Evolutionary conservation across 2,797 vertebrate species (phyloP).

Genomic region (Danio tinwini): DNA sequence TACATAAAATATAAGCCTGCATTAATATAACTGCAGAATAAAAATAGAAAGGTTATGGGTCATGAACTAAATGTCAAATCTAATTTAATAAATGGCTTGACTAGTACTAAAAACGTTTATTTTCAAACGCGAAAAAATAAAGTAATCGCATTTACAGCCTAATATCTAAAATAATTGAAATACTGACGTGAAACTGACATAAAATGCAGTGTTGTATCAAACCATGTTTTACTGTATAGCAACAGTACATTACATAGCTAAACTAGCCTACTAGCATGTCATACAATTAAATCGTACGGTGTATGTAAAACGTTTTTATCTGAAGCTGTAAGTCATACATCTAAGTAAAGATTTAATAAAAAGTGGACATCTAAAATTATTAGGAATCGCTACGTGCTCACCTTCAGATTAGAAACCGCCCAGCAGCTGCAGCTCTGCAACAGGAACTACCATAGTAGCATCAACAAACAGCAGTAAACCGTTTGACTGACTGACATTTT

Average conservation of each 20-base stretch:
- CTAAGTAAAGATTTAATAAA: neutral
- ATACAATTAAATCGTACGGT: neutral
- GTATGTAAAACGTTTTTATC: neutral
- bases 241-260: neutral
- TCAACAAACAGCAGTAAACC: constrained; percentile 11
- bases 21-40: neutral
- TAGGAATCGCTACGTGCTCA: neutral
- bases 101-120: neutral
- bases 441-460: neutral
- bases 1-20: neutral
- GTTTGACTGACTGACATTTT: constrained; percentile 13
- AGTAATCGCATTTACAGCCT: neutral
- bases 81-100: neutral
- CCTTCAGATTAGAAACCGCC: neutral
- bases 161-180: neutral
- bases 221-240: neutral
- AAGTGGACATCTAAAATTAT: neutral
- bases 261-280: constrained; percentile 22
- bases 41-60: constrained; percentile 52
- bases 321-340: neutral
- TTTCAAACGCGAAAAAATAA: neutral
- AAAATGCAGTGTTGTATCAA: neutral
- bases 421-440: neutral
- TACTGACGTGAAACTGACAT: neutral
- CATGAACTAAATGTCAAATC: constrained; percentile 55